A percentile compares a stretch with the other conserved stretches of the same genome.
These are phyloP conservation scores for Vulpes lagopus DNA, from an alignment of 2,113 vertebrate genomes.

Conservation along the genomic window DNA sequence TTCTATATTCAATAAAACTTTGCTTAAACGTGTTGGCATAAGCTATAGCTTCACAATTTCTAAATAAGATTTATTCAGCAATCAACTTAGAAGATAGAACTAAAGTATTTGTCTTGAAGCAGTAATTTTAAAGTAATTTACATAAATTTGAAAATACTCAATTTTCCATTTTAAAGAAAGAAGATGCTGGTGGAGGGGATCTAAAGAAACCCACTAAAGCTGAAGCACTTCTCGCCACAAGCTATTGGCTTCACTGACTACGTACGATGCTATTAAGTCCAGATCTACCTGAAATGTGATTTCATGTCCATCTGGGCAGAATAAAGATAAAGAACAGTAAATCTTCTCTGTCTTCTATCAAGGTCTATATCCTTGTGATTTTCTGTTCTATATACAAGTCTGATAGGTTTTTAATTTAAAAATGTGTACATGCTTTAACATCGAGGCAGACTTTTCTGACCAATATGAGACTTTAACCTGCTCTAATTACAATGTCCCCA, in stretches of 20 bases:
- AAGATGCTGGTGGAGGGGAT: not conserved
- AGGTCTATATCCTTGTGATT: not conserved
- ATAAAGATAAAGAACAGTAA: not conserved
- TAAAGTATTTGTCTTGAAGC: not conserved
- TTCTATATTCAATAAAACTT: not conserved
- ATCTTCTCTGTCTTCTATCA: not conserved
- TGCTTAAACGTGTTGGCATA: not conserved
- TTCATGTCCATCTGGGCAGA: not conserved
- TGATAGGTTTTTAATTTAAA: not conserved
- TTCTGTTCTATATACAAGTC: not conserved
- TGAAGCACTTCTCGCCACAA: accelerated
- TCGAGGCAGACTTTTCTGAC: not conserved
- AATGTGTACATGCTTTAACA: not conserved
- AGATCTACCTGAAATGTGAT: not conserved
- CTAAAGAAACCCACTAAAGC: not conserved
- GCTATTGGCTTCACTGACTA: not conserved
- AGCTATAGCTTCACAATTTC: not conserved
- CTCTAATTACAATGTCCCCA: not conserved
- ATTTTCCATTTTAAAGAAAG: conserved; percentile 11
- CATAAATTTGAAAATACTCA: conserved; percentile 14
- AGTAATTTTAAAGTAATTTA: conserved; percentile 16
- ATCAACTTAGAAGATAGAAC: not conserved
- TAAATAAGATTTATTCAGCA: not conserved
- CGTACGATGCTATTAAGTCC: too few relatives aligned
- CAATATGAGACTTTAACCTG: not conserved